Conservation (phyloP, 2,113 vertebrate species). For the Sialia sialis region DNA sequence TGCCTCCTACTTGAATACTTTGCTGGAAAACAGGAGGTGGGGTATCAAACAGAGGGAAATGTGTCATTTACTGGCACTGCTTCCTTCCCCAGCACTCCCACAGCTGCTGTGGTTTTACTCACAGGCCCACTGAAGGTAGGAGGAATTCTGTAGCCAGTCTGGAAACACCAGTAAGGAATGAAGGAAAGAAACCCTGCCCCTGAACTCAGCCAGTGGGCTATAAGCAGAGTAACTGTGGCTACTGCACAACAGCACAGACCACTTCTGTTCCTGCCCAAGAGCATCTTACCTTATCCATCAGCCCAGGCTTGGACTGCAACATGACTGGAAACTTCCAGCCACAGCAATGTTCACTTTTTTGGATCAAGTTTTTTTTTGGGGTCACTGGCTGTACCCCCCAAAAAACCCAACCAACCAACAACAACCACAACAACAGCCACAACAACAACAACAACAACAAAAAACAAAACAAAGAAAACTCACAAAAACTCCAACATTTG, state of each 20-base stretch:
- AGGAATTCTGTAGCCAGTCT: neutral
- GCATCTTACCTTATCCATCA: conserved; percentile 10
- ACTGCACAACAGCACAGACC: neutral
- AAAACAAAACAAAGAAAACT: no score
- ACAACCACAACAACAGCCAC: no score
- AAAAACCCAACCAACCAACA: no score
- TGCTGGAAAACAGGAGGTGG: neutral
- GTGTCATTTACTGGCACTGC: neutral
- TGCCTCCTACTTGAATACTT: neutral
- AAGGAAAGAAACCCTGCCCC: neutral
- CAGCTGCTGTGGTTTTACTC: neutral
- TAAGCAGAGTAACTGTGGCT: neutral
- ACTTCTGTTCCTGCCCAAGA: neutral
- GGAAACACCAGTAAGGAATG: neutral
- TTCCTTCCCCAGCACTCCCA: neutral
- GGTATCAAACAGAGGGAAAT: neutral
- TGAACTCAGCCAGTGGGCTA: neutral
- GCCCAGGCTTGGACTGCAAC: neutral
- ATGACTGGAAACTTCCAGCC: neutral
- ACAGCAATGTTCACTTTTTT: neutral
- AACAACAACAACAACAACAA: no score
- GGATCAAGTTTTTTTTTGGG: neutral
- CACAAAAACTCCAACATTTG: neutral
- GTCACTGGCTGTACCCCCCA: neutral
- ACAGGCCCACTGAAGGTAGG: neutral